Conservation (phyloP, 1,140 invertebrate species). For the Harlomillsia oculata region DNA sequence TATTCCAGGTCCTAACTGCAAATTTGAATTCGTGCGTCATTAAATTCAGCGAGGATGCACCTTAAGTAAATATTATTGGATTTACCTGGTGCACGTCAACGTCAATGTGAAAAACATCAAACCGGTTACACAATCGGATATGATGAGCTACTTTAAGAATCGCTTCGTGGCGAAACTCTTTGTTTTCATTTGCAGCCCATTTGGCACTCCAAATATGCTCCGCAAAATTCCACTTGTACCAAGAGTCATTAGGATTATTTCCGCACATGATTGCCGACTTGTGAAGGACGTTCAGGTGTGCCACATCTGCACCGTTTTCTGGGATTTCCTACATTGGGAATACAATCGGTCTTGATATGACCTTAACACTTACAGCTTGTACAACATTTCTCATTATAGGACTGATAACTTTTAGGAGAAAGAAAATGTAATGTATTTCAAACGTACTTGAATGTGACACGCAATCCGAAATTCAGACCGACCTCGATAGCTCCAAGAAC, state of each 20-base stretch:
- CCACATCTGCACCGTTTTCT: constrained; percentile 52
- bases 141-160: constrained; percentile 50
- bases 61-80: constrained; percentile 12
- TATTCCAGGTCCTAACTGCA: constrained; percentile 45
- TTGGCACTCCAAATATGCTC: constrained; percentile 39
- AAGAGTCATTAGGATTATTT: constrained; percentile 41
- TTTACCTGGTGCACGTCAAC: constrained; percentile 51
- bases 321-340: constrained; percentile 47
- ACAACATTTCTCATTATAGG: too few species aligned
- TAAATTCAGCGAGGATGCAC: too few species aligned
- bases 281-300: constrained; percentile 47
- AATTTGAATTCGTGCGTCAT: not conserved
- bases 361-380: too few species aligned
- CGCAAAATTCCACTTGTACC: constrained; percentile 28
- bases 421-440: too few species aligned
- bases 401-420: too few species aligned
- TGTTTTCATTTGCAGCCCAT: constrained; percentile 36
- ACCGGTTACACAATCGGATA: constrained; percentile 37
- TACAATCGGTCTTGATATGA: too few species aligned
- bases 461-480: constrained; percentile 64
- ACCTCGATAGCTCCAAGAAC: constrained; percentile 58
- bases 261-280: constrained; percentile 42
- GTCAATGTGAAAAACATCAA: constrained; percentile 38
- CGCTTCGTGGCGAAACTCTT: constrained; percentile 48
- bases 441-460: constrained; percentile 59